Conservation (phyloP, 2,113 vertebrate genomes). For the Callaeas wilsoni region DNA sequence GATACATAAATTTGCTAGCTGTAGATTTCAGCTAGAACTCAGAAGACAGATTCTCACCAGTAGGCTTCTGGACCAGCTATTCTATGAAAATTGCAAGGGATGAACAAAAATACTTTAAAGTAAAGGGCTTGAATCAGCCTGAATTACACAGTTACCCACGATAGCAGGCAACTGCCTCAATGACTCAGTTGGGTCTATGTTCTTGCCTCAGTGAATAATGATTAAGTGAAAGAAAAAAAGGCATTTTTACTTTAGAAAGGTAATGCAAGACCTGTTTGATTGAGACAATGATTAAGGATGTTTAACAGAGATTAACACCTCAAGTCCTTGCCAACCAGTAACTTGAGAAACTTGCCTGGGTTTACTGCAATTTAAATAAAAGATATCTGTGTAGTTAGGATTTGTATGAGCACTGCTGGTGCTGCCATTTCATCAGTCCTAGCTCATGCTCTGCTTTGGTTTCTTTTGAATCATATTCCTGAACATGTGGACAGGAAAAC, state of each 20-base stretch:
- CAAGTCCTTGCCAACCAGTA: not conserved
- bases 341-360: not conserved
- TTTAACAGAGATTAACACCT: not conserved
- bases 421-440: not conserved
- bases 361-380: not conserved
- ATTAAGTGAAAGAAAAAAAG: not conserved
- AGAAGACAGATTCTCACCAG: not conserved
- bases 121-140: not conserved
- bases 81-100: not conserved
- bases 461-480: not conserved
- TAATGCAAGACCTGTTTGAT: not conserved
- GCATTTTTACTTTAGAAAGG: not conserved
- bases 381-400: not conserved
- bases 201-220: not conserved
- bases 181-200: not conserved
- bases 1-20: not conserved
- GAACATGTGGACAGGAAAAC: not conserved
- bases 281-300: not conserved
- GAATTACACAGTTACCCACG: not conserved
- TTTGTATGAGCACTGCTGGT: not conserved
- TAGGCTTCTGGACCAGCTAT: not conserved
- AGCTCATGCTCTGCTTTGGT: not conserved
- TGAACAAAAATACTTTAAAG: not conserved
- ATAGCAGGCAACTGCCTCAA: not conserved
- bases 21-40: not conserved